Base-by-base conservation (phyloP, 2,888 invertebrate species). In the Erebia ligea region DNA sequence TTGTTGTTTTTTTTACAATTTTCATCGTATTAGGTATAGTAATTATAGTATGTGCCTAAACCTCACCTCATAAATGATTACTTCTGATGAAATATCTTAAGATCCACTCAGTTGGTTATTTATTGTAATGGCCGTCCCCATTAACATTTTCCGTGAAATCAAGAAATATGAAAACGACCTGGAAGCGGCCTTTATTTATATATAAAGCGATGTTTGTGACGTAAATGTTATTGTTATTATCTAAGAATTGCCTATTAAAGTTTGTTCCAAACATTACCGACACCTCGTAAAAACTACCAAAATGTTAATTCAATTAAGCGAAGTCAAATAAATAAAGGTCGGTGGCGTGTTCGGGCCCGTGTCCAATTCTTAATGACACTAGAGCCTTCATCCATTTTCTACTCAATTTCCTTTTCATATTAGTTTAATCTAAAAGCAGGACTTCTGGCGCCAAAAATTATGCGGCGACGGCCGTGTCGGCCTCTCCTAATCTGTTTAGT, bases 381-480 rank as follows among this genome's bases (percentile, higher is more conserved):
- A 89, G 87, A 87, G 81, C 86, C 90, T 90, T 87, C 85, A 84
- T 88, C 92, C 87, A 92, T 93, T 93, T 93, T 93, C 91, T 93
- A 93, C 91, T 86, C 91, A 92, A 93, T 93, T 93, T 93, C 93
- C 92, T 93, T 90, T 93, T 91, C 91, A 86, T 93, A 93, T 93
- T 93, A 93, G 92, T 93, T 92, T 92, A 92, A 93, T 93, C 91
- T 92, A 89, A 82, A 91, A 89, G 88, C 86, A 91, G 90, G 93
- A 91, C 90, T 92, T 89, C 90, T 92, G 93, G 93, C 93, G 93
- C 93, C 93, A 93, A 93, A 93, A 93, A 93, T 93, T 92, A 92
- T 91, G 86, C 88, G 86, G 86, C 87, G 91, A 89, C 89, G 91
- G 85, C 84, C 91, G 90, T 90, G 90, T 86, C 92, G 89, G 91